These are phyloP conservation scores for Carposina sasakii DNA, from an alignment of 1,140 invertebrate genomes.

Conservation along the genomic window DNA sequence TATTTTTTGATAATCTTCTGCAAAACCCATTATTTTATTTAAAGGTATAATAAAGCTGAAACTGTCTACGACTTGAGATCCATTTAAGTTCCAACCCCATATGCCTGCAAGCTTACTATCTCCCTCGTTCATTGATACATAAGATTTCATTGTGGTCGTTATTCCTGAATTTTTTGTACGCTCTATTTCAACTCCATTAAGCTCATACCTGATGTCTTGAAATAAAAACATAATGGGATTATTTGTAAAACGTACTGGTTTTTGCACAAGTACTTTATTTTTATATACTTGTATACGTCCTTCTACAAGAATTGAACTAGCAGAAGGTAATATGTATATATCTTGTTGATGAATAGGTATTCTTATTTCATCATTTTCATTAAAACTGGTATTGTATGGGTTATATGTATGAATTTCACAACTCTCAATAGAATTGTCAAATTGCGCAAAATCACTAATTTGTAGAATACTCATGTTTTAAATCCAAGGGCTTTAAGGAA, in stretches of 20 bases:
- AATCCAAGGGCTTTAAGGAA: neutral
- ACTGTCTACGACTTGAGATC: conserved; percentile 18
- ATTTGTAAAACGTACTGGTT: conserved; percentile 39
- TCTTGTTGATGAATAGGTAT: conserved; percentile 48
- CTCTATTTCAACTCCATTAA: conserved; percentile 63
- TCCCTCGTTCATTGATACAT: conserved; percentile 17
- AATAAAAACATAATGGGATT: conserved; percentile 56
- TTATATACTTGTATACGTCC: conserved; percentile 12
- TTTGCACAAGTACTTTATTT: neutral
- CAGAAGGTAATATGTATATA: conserved; percentile 35
- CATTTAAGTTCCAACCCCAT: conserved; percentile 18
- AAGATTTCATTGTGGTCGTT: conserved; percentile 52
- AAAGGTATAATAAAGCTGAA: conserved; percentile 56
- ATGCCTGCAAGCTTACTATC: conserved; percentile 12
- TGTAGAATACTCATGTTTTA: neutral
- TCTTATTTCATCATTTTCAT: conserved; percentile 10
- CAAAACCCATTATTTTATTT: conserved; percentile 54
- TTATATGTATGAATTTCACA: conserved; percentile 6
- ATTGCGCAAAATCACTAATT: neutral
- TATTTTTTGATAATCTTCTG: conserved; percentile 65
- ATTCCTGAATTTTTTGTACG: conserved; percentile 48
- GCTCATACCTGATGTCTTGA: conserved; percentile 62
- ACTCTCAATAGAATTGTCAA: conserved; percentile 2
- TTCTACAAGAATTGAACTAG: conserved; percentile 44
- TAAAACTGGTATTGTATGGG: conserved; percentile 3